phyloP scores from a whole-genome alignment of 2,888 invertebrate species.

The Dryocosmus kuriphilus region DNA sequence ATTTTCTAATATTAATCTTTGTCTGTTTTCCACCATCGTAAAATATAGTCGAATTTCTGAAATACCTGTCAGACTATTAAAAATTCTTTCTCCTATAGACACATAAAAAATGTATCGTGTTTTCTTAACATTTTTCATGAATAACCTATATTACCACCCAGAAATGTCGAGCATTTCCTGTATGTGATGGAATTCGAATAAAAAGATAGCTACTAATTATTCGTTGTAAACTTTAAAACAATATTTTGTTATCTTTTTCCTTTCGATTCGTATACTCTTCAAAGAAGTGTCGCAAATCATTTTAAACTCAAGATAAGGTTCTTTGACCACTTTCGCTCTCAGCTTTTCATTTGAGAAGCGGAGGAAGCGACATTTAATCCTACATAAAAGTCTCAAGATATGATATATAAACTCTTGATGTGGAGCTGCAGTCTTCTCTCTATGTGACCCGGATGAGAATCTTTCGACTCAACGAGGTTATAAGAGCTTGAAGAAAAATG shows the following conservation, averaged over 20 bases:
- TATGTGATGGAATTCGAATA: neutral
- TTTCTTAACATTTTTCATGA: neutral
- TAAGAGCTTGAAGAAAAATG: neutral
- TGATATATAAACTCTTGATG: slow-evolving; percentile 16
- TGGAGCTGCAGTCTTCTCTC: neutral
- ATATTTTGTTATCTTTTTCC: neutral
- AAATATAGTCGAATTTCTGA: neutral
- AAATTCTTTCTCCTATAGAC: neutral
- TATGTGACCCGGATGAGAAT: neutral
- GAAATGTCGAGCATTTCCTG: neutral
- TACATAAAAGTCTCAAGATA: slow-evolving; percentile 22
- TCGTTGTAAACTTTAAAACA: too few relatives aligned
- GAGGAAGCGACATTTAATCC: slow-evolving; percentile 12
- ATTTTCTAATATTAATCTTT: too few relatives aligned
- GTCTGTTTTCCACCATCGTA: too few relatives aligned
- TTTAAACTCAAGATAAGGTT: neutral
- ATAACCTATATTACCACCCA: neutral
- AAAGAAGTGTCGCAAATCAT: neutral
- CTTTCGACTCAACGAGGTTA: slow-evolving; percentile 2
- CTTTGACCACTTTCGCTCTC: neutral
- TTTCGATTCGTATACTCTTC: neutral
- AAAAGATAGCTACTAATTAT: too few relatives aligned
- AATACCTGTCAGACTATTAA: neutral
- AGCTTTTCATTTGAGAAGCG: slow-evolving; percentile 1
- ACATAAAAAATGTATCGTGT: neutral